A percentile compares a stretch with the other conserved stretches of the same genome.
Evolutionary conservation across 2,888 invertebrate genomes (phyloP).

Genomic region (Deilephila porcellus): DNA sequence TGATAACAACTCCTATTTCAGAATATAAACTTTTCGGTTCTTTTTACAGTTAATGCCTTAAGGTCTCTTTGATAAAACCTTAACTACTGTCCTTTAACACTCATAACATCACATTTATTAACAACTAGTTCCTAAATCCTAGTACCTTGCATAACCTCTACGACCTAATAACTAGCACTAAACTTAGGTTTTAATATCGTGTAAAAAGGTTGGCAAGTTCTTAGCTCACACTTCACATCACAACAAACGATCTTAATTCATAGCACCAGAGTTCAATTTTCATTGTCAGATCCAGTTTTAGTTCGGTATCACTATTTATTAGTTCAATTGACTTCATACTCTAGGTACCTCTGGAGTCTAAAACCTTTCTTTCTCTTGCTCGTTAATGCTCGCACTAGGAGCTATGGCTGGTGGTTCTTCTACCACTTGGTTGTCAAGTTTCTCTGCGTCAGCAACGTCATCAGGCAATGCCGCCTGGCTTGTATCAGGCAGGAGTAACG

Average conservation of each 20-base stretch:
- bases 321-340: no score
- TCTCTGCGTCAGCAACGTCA: conserved; percentile 64
- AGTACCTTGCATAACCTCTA: neutral
- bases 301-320: no score
- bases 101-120: neutral
- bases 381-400: neutral
- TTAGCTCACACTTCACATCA: neutral
- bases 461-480: conserved; percentile 67
- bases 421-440: conserved; percentile 48
- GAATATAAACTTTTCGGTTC: no score
- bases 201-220: neutral
- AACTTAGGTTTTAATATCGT: neutral
- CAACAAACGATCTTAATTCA: neutral
- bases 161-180: neutral
- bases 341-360: neutral
- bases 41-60: neutral
- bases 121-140: neutral
- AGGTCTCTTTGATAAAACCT: neutral
- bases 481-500: conserved; percentile 72
- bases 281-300: neutral
- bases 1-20: no score
- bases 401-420: conserved; percentile 2
- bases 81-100: neutral
- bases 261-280: neutral
- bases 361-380: conserved; percentile 22